These are phyloP conservation scores for Octodon degus DNA, from an alignment of 2,113 vertebrate genomes.

Conservation along the genomic window DNA sequence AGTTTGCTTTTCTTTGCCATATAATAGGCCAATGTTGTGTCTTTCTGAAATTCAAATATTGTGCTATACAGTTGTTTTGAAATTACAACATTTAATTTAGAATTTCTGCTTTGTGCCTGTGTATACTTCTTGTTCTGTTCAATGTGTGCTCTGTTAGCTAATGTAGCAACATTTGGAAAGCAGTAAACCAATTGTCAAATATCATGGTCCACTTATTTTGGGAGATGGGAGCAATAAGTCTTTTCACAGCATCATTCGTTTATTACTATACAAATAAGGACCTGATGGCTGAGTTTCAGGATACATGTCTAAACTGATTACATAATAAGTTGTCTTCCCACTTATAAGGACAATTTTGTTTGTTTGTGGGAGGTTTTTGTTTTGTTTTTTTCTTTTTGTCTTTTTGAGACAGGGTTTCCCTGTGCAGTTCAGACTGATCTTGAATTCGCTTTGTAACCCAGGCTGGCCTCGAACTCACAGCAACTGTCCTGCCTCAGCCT, in stretches of 20 bases:
- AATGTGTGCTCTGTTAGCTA: not conserved
- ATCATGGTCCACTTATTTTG: not conserved
- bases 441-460: too few relatives aligned
- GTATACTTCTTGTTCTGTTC: not conserved
- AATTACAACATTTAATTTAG: not conserved
- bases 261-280: not conserved
- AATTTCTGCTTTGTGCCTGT: not conserved
- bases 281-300: not conserved
- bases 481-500: too few relatives aligned
- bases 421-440: too few relatives aligned
- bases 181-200: not conserved
- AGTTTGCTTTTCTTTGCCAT: not conserved
- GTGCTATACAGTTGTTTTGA: not conserved
- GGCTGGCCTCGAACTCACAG: too few relatives aligned
- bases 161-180: not conserved
- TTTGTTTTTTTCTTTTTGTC: too few relatives aligned
- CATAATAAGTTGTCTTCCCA: not conserved
- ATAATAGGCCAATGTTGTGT: too few relatives aligned
- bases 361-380: too few relatives aligned
- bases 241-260: not conserved
- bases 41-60: not conserved
- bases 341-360: not conserved
- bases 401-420: too few relatives aligned
- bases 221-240: not conserved
- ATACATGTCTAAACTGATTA: not conserved